These are phyloP conservation scores for Dunckerocampus dactyliophorus DNA, from an alignment of 2,113 vertebrate species.

Conservation along the genomic window DNA sequence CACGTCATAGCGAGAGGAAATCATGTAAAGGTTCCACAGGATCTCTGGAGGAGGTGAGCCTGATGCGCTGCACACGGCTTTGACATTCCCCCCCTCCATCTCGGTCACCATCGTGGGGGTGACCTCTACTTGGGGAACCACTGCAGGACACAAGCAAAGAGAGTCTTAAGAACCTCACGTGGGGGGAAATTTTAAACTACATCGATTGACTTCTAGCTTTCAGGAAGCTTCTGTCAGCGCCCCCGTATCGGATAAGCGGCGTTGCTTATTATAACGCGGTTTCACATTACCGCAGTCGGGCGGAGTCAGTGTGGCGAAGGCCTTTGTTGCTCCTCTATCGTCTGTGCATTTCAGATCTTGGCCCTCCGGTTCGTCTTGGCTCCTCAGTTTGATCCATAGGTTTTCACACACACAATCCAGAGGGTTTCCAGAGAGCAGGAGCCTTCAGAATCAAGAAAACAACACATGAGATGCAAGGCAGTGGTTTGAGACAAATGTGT, in stretches of 20 bases:
- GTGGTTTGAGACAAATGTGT: background rate
- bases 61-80: slow-evolving; percentile 78
- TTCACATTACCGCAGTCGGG: slow-evolving; percentile 86
- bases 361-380: slow-evolving; percentile 76
- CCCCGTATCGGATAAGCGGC: slow-evolving; percentile 9
- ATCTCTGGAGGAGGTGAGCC: slow-evolving; percentile 82
- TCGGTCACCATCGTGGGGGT: slow-evolving; percentile 77
- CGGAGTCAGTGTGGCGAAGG: slow-evolving; percentile 78
- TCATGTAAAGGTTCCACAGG: slow-evolving; percentile 81
- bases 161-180: background rate
- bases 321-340: slow-evolving; percentile 74
- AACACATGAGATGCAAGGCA: background rate
- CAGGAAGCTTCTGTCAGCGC: slow-evolving; percentile 5
- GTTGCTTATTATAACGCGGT: slow-evolving; percentile 15
- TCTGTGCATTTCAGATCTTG: slow-evolving; percentile 84
- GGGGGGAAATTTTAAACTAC: slow-evolving; percentile 1
- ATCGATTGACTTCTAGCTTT: slow-evolving; percentile 14
- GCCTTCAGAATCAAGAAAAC: slow-evolving; percentile 59
- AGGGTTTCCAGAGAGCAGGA: slow-evolving; percentile 86
- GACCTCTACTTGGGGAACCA: slow-evolving; percentile 81
- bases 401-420: slow-evolving; percentile 92
- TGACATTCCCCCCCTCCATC: slow-evolving; percentile 82
- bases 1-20: slow-evolving; percentile 84
- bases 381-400: slow-evolving; percentile 90
- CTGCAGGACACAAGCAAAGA: slow-evolving; percentile 59